Base-by-base conservation (phyloP, 1,140 invertebrate species). In the Subanguina moxae region DNA sequence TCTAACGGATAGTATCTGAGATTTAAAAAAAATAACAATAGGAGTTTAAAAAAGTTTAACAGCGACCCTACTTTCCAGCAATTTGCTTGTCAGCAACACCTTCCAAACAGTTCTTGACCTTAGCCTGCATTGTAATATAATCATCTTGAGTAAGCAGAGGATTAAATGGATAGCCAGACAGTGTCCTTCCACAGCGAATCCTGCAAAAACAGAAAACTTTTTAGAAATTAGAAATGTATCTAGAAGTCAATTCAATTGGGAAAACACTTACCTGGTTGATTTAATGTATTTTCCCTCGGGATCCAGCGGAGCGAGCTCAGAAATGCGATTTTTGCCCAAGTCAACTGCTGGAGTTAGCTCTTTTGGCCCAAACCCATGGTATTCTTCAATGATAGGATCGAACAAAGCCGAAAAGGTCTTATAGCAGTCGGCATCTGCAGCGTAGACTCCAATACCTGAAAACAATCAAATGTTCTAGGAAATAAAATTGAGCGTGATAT, bases 331-430 rank as follows among this genome's bases (percentile, higher is more conserved):
- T 88, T 56, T 92, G 80, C 94, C 94, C 85, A 93, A 95, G 88
- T 52, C 90, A 88, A 57, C 72, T 8, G 75, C 30, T 0, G 94
- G 94, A 84, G 97, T 94, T 83, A 91, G 90, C 85, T 93, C 90
- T 8, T 65, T 80, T 8, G 77, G 74, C 23, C 46, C 63, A 77
- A 88, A 89, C 84, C 91, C 90, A 32, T 95, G 92, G 86, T 95
- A 95, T 82, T 94, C 92, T 80, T 94, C 91, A 82, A 95, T 95
- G 86, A 95, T 93, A 82, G 92, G 92, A 84, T 95, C 91, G 83
- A 95, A 95, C 69, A 96, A 86, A 67, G 90, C 90, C 67, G 90
- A 87, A 83, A 95, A 96, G 3, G 91, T 86, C 74, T 89, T 89
- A 86, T 96, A 96, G 32, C 91, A 84, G 82, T 96, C 92, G 70